These are phyloP conservation scores for Alosa alosa DNA, from an alignment of 2,113 vertebrate species.

Conservation along the genomic window DNA sequence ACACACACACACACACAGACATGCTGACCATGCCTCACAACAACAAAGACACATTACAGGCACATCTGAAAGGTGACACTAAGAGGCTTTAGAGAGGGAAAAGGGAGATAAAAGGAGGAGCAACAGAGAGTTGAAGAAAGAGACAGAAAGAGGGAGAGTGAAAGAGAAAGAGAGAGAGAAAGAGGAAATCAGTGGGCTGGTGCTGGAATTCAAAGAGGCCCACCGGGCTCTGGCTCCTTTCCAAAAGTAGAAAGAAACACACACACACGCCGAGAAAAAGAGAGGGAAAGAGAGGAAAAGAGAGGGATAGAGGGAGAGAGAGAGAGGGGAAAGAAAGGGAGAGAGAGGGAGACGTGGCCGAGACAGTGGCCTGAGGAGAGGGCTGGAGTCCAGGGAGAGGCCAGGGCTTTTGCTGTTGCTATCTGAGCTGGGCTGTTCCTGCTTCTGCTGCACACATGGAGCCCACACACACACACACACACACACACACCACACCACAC, in stretches of 20 bases:
- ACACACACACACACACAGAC: background rate
- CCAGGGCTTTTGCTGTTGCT: constrained; percentile 18
- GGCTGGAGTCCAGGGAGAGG: constrained; percentile 25
- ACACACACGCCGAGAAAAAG: background rate
- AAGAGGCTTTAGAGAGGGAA: background rate
- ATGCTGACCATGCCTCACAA: background rate
- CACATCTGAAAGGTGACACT: constrained; percentile 17
- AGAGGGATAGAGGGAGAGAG: background rate
- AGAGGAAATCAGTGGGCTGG: constrained; percentile 55
- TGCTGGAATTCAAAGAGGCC: constrained; percentile 60
- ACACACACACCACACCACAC: background rate
- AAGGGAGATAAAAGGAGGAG: background rate
- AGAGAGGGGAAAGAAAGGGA: background rate
- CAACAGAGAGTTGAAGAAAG: background rate
- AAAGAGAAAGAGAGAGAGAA: background rate
- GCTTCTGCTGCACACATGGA: background rate
- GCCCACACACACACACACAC: background rate
- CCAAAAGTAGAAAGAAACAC: constrained; percentile 41
- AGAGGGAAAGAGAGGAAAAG: background rate
- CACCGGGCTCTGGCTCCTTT: constrained; percentile 56
- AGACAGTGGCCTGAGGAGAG: constrained; percentile 9
- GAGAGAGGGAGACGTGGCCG: background rate
- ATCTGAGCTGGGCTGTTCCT: background rate
- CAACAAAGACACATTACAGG: constrained; percentile 7
- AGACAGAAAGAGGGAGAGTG: background rate